A percentile compares a stretch with the other conserved stretches of the same genome.
Conservation (phyloP, 2,888 invertebrate species). For the Synergus itoensis region DNA sequence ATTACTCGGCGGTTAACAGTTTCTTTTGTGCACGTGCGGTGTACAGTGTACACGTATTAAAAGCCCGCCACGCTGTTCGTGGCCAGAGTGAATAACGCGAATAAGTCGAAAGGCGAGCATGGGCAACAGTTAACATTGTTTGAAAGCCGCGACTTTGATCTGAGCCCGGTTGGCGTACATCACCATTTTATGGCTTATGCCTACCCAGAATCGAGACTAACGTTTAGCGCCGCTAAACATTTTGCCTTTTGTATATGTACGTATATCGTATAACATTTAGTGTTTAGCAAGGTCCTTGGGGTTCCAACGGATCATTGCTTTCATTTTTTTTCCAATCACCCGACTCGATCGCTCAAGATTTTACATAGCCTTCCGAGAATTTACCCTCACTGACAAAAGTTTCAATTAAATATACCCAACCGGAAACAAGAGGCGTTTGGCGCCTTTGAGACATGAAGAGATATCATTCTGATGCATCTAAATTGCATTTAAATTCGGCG, state of each 20-base stretch:
- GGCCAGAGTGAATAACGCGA: constrained; percentile 51
- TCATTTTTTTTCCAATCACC: constrained; percentile 16
- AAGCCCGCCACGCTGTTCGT: constrained; percentile 59
- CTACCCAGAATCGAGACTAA: constrained; percentile 64
- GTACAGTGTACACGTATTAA: constrained; percentile 60
- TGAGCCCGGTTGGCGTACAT: constrained; percentile 71
- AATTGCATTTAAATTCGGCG: neutral
- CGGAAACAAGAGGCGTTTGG: no score
- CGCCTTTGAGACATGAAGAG: no score
- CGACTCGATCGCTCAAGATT: neutral
- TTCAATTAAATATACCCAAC: no score
- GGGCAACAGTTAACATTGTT: constrained; percentile 74
- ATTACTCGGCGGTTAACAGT: constrained; percentile 68
- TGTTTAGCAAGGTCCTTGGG: constrained; percentile 63
- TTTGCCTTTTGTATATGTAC: constrained; percentile 55
- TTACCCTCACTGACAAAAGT: neutral
- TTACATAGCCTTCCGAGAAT: constrained; percentile 11
- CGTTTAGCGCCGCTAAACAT: constrained; percentile 57
- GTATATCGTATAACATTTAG: constrained; percentile 44
- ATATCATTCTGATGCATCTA: neutral
- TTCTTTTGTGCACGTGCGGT: constrained; percentile 61
- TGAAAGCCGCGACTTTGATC: constrained; percentile 77
- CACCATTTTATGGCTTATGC: constrained; percentile 72
- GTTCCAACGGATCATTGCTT: constrained; percentile 25
- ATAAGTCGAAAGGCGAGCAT: constrained; percentile 47